phyloP scores from a whole-genome alignment of 2,113 vertebrate species.

The Oryzias javanicus region DNA sequence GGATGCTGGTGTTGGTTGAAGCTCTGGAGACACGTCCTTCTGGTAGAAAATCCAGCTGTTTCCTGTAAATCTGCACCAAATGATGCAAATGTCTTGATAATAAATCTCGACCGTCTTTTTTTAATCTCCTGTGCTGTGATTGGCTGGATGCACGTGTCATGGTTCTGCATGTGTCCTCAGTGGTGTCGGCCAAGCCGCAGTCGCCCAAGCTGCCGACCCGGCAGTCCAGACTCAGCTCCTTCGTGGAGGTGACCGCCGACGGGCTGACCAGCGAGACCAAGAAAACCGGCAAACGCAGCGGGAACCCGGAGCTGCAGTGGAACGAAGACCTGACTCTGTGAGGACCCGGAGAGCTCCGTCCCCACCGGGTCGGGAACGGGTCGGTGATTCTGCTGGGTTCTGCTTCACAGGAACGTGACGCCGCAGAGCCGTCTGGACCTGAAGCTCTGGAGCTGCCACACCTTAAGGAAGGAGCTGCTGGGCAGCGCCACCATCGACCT shows the following conservation, averaged over 20 bases:
- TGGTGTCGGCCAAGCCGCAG: constrained; percentile 91
- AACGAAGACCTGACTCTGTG: constrained; percentile 89
- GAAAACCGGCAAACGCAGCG: constrained; percentile 91
- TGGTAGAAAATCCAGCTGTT: too few species aligned
- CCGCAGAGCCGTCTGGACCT: constrained; percentile 91
- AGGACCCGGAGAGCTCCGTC: constrained; percentile 13
- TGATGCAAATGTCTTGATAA: too few species aligned
- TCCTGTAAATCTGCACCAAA: too few species aligned
- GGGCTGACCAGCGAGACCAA: constrained; percentile 90
- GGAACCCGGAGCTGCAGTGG: constrained; percentile 91
- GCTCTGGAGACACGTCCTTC: too few species aligned
- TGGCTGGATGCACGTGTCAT: not conserved
- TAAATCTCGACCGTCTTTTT: too few species aligned
- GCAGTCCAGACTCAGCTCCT: constrained; percentile 86
- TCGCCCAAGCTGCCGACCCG: constrained; percentile 84
- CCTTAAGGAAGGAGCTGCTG: constrained; percentile 90
- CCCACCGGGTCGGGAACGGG: too few species aligned
- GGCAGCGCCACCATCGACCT: constrained; percentile 88
- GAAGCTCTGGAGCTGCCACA: constrained; percentile 95
- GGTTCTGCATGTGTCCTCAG: constrained; percentile 55
- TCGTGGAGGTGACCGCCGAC: constrained; percentile 89
- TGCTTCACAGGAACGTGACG: constrained; percentile 83
- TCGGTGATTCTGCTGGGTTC: too few species aligned
- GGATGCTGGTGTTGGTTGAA: too few species aligned
- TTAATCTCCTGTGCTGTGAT: too few species aligned